Conservation (phyloP, 2,888 invertebrate species). For the Germaria angustata region DNA sequence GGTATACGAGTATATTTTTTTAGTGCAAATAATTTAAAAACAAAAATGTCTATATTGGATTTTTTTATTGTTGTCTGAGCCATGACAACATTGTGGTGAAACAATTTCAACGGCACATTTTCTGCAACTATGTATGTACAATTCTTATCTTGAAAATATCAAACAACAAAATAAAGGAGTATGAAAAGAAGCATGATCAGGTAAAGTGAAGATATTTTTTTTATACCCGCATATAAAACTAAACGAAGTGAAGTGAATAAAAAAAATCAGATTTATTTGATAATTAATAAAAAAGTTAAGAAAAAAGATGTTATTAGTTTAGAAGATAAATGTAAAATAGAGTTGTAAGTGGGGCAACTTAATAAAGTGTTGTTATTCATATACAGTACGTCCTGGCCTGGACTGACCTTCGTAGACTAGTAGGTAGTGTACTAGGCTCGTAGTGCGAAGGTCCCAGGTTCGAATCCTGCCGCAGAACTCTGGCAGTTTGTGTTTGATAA, state of each 20-base stretch:
- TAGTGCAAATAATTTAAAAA: background rate
- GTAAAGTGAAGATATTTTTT: background rate
- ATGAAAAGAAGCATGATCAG: background rate
- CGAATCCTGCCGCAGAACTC: too few relatives aligned
- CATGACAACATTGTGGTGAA: conserved; percentile 61
- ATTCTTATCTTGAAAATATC: conserved; percentile 48
- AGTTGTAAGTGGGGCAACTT: too few relatives aligned
- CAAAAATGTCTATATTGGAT: conserved; percentile 49
- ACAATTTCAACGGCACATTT: conserved; percentile 68
- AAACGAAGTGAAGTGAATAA: background rate
- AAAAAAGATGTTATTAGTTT: background rate
- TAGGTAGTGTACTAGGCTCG: too few relatives aligned
- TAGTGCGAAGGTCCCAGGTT: too few relatives aligned
- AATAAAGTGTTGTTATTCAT: too few relatives aligned
- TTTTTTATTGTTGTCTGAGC: conserved; percentile 60
- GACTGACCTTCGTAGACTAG: too few relatives aligned
- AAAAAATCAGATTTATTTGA: background rate
- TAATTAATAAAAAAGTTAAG: too few relatives aligned
- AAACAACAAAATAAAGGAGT: background rate
- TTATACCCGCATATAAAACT: background rate
- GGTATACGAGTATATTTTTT: conserved; percentile 21
- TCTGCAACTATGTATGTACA: background rate
- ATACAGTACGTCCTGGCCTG: too few relatives aligned
- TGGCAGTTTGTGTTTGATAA: too few relatives aligned
- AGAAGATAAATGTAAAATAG: too few relatives aligned